These are phyloP conservation scores for Heteromormyrus szaboi DNA, from an alignment of 2,797 vertebrate species.

Conservation along the genomic window DNA sequence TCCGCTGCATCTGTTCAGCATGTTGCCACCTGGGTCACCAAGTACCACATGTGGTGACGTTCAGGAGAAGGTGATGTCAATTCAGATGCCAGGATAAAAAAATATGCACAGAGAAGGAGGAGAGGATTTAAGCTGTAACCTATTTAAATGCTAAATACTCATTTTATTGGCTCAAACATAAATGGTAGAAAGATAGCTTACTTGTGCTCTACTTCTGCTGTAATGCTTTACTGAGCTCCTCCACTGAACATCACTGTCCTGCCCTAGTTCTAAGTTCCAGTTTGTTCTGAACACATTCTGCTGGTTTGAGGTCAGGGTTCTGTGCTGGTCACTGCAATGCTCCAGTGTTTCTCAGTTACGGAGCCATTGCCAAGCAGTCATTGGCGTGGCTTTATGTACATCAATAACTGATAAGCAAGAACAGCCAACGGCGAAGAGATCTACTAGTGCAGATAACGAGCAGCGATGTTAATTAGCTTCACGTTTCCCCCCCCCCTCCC, in stretches of 20 bases:
- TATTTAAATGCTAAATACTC: background rate
- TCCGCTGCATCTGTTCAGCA: background rate
- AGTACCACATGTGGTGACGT: background rate
- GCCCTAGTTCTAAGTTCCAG: background rate
- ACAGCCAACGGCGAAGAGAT: background rate
- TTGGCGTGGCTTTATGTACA: background rate
- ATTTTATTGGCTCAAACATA: background rate
- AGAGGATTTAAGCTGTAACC: background rate
- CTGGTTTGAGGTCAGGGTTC: background rate
- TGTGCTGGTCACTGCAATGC: background rate
- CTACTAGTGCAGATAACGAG: background rate
- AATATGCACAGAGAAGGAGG: background rate
- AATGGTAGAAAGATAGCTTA: background rate
- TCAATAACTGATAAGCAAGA: background rate
- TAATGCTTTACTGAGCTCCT: background rate
- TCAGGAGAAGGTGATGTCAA: background rate
- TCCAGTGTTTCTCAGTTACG: background rate
- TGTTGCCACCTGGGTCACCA: background rate
- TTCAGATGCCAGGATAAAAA: background rate
- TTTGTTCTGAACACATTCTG: background rate
- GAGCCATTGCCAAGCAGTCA: background rate
- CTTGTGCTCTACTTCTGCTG: background rate
- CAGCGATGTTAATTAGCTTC: conserved; percentile 12
- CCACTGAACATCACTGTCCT: background rate
- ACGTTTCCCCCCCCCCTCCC: background rate